A percentile compares a stretch with the other conserved stretches of the same genome.
These are phyloP conservation scores for Agriopis marginaria DNA, from an alignment of 2,888 invertebrate genomes.

Conservation along the genomic window DNA sequence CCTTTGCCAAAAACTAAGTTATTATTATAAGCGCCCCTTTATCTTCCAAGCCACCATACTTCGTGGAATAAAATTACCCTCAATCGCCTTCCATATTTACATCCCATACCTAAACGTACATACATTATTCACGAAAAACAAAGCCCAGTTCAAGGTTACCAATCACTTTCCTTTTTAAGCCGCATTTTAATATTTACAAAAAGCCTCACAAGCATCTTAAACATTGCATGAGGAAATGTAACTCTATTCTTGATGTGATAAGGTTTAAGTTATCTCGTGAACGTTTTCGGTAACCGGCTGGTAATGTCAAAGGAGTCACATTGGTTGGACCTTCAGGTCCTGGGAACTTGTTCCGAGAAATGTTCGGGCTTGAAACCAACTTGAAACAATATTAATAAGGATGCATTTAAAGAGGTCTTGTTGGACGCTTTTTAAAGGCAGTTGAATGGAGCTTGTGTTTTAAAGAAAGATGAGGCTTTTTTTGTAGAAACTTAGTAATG, in stretches of 20 bases:
- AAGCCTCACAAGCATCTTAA: neutral
- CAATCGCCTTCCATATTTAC: constrained; percentile 10
- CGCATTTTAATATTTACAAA: constrained; percentile 28
- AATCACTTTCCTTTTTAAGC: constrained; percentile 63
- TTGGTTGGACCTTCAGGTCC: constrained; percentile 67
- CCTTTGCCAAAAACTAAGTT: neutral
- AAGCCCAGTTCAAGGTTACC: constrained; percentile 59
- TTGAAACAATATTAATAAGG: constrained; percentile 30
- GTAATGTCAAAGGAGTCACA: constrained; percentile 79
- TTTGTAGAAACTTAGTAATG: constrained; percentile 1
- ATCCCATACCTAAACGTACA: constrained; percentile 8
- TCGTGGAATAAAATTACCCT: constrained; percentile 23
- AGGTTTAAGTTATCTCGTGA: constrained; percentile 18
- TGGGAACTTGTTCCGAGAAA: constrained; percentile 49
- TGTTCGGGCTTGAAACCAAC: constrained; percentile 31
- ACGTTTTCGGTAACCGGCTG: constrained; percentile 58
- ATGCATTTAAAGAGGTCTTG: constrained; percentile 27
- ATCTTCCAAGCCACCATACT: neutral
- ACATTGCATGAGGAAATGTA: constrained; percentile 3
- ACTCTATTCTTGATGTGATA: constrained; percentile 26
- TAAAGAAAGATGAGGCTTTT: constrained; percentile 17
- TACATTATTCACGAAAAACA: constrained; percentile 50
- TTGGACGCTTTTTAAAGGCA: constrained; percentile 23
- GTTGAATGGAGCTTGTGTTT: constrained; percentile 29
- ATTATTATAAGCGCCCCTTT: neutral